Evolutionary conservation across 2,888 invertebrate genomes (phyloP), one percentile per base, ranked within the genome.

Genomic region (Aspidiotus rigidus): DNA sequence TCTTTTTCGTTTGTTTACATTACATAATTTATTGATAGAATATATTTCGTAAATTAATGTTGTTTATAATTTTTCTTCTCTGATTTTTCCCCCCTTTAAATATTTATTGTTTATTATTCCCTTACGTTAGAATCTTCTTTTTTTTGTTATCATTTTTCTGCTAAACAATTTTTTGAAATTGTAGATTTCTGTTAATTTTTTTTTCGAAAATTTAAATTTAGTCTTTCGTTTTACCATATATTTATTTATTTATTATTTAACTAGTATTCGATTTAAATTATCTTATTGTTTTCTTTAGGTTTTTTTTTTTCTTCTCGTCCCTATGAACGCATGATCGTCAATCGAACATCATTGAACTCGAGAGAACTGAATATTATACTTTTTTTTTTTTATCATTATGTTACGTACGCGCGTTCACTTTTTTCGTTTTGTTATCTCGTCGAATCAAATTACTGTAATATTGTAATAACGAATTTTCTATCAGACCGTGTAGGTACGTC

Each of bases 261-360:
- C 49, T 59, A 55, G 57, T 41, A 41, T 66, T 62, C 44, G 7
- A 16, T 64, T 66, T 57, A 49, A 28, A 13, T 49, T 49, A 49
- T 49, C n/a, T 49, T 49, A 49, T 49, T 49, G 10, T 13, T 49
- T 49, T 49, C 10, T 49, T 49, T 49, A 13, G 49, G 49, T 49
- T 49, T 11, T 49, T 49, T 49, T 49, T 49, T 44, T 44, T 44
- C 11, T 8, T 49, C 49, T 49, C 49, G 49, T 49, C 49, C 49
- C 28, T 28, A 28, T 28, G 28, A 28, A 28, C 28, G 28, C 28
- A 28, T 28, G 28, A 28, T 28, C 28, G 28, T 28, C 28, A 28
- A 3, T 28, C 28, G 28, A 28, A 28, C 28, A 28, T 28, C 28
- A n/a, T 49, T 49, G 49, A 11, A 49, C 10, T 13, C n/a, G n/a